Base-by-base conservation (phyloP, 1,140 invertebrate species). In the Acromyrmex charruanus region DNA sequence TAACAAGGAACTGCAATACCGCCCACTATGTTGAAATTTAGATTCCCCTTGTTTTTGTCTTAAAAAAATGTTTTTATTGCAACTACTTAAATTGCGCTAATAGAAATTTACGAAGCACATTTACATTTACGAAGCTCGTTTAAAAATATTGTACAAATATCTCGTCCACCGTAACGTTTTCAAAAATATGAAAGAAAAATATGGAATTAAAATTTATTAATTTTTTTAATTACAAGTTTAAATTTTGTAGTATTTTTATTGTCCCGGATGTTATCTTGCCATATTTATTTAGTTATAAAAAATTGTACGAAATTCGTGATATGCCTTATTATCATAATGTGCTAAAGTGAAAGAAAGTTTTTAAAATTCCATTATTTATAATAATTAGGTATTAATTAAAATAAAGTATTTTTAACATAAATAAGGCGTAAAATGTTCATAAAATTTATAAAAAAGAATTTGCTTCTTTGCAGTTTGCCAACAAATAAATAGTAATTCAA, bases 1-100 rank as follows among this genome's bases (percentile, higher is more conserved):
- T 87, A 90, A 90, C 89, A 92, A 94, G 89, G 86, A 92, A 92
- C 93, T 86, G 91, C 90, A 85, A 92, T 85, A 89, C 92, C 93
- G 94, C 94, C 94, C 91, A 89, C 86, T 88, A 86, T 66, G 61
- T 65, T 75, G 75, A 82, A 93, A 93, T 94, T 94, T 89, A 63
- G 51, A 12, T 86, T 51, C 14, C 63, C 90, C 85, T 91, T 66
- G 14, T 39, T 89, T 35, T 84, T 91, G 79, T 84, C 12, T 80
- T 90, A 85, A 93, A 93, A 71, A 91, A 92, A 87, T 90, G 77
- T 77, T 85, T 85, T 21, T 81, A 82, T 86, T 79, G 89, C 87
- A 28, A 16, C 6, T n/a, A 55, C 6, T 94, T 94, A 90, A 92
- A 94, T 93, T 86, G 90, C 91, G 87, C 55, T 53, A 31, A 14